These are phyloP conservation scores for Gymnarchus niloticus DNA, from an alignment of 2,113 vertebrate species.

Conservation along the genomic window DNA sequence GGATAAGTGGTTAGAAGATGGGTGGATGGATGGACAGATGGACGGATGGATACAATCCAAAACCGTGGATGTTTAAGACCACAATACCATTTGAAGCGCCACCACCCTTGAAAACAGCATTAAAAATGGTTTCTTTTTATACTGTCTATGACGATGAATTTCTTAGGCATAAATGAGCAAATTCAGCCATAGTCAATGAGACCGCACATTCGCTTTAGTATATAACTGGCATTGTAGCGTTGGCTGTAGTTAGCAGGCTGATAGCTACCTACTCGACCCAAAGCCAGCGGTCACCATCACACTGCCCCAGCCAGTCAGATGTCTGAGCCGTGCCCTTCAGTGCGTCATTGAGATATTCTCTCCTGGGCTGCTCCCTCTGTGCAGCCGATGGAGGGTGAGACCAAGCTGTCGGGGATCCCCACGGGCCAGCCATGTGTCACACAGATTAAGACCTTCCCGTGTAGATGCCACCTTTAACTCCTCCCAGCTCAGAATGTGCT, in stretches of 20 bases:
- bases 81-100: background rate
- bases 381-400: background rate
- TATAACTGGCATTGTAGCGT: background rate
- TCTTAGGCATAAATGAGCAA: background rate
- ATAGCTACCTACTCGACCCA: background rate
- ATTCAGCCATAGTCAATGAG: background rate
- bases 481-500: background rate
- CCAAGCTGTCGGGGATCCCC: constrained; percentile 22
- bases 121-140: background rate
- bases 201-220: background rate
- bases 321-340: background rate
- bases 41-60: background rate
- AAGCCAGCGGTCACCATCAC: background rate
- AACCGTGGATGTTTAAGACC: background rate
- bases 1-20: background rate
- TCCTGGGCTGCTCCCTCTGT: background rate
- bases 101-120: background rate
- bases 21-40: background rate
- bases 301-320: no score
- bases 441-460: constrained; percentile 18
- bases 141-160: background rate
- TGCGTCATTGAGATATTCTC: constrained; percentile 22
- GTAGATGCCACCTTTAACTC: background rate
- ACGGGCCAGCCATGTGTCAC: background rate
- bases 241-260: background rate